Base-by-base conservation (phyloP, 2,888 invertebrate genomes). In the Koerneria pararmatus region DNA sequence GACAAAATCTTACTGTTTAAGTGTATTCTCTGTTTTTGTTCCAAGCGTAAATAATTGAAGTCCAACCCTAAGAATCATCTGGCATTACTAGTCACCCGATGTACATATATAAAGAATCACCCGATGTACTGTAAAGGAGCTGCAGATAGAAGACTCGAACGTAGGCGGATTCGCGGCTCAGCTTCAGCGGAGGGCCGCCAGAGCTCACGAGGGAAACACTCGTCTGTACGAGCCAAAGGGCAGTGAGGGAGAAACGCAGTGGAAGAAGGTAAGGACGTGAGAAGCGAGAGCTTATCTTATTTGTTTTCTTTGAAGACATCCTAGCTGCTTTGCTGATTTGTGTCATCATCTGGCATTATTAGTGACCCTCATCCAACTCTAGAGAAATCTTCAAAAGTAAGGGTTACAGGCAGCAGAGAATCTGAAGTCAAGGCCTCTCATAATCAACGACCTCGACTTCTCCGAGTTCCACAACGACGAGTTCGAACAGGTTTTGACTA, bases 361-460 rank as follows among this genome's bases (percentile, higher is more conserved):
- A 24, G 19, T 53, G 53, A 8, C 24, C 8, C 27, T 41, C 41
- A 11, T 41, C 41, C 8, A 41, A 11, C 41, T 11, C 19, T 19
- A 11, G 41, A 11, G 41, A 41, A 8, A 11, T 8, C 19, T 41
- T 41, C 41, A 19, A 41, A 41, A 19, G 19, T 8, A 41, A 11
- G 11, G 8, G n/a, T 24, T 69, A 19, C 37, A 74, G 74, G 82
- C 82, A 24, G 80, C 79, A 3, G 80, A 80, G 67, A 78, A 76
- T 31, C 65, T 84, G 65, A 74, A 80, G 59, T 76, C 77, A 3
- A 90, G 71, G n/a, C 85, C 85, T 2, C 89, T 91, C 73, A 88
- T 93, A 58, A 86, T 88, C 71, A 93, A 95, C 84, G 95, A 97
- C 85, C 88, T 97, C 81, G 97, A 98, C 85, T 98, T 98, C 85